phyloP scores from a whole-genome alignment of 2,113 vertebrate species.

The Siniperca chuatsi region DNA sequence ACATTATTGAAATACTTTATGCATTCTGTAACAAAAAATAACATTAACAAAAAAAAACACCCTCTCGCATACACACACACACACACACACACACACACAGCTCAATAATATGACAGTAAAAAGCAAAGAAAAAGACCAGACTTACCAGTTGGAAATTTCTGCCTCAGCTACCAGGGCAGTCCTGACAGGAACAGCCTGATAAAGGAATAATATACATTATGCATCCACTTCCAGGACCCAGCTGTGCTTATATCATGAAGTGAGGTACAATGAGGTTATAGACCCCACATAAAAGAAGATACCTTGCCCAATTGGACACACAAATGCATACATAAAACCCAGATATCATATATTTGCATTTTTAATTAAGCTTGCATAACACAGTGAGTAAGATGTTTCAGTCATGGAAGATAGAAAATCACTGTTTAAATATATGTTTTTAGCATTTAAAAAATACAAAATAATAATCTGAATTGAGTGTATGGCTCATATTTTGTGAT shows the following conservation, averaged over 20 bases:
- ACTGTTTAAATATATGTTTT: background rate
- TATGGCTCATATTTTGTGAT: background rate
- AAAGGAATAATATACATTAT: conserved; percentile 44
- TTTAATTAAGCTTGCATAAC: conserved; percentile 18
- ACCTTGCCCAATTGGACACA: conserved; percentile 10
- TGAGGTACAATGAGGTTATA: conserved; percentile 36
- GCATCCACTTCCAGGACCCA: conserved; percentile 26
- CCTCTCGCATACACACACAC: background rate
- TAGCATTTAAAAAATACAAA: background rate
- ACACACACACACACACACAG: background rate
- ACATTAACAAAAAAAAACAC: background rate
- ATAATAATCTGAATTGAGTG: background rate
- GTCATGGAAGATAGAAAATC: background rate
- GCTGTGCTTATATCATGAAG: conserved; percentile 28
- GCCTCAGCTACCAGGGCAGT: background rate
- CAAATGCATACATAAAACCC: background rate
- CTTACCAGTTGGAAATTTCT: conserved; percentile 26
- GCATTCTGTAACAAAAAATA: background rate
- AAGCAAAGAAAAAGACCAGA: background rate
- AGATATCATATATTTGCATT: conserved; percentile 33
- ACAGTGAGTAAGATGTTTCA: background rate
- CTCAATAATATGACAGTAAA: background rate
- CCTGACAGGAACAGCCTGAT: conserved; percentile 31
- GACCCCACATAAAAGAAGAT: conserved; percentile 12
- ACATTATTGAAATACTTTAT: background rate